Percentiles rank a stretch among this genome's conserved stretches.
Evolutionary conservation across 2,888 invertebrate genomes (phyloP).

Genomic region (Amphipyra berbera): DNA sequence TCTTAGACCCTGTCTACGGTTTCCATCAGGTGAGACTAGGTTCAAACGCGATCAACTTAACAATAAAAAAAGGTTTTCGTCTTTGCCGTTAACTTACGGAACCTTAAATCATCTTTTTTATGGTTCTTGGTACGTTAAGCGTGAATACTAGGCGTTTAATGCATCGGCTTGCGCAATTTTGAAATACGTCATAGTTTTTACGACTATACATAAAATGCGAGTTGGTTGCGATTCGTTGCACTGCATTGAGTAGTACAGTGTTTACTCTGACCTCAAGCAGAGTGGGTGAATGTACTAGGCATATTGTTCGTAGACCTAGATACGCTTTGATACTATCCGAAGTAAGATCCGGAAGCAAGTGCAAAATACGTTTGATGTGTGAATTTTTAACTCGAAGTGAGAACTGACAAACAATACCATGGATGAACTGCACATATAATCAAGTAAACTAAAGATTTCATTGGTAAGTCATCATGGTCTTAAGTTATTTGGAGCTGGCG

Average conservation of each 20-base stretch:
- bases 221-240: slow-evolving; percentile 28
- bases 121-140: too few relatives aligned
- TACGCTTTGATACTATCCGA: not conserved
- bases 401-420: too few relatives aligned
- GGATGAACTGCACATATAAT: too few relatives aligned
- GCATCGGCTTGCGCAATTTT: slow-evolving; percentile 28
- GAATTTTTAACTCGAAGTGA: not conserved
- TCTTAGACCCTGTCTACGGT: too few relatives aligned
- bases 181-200: slow-evolving; percentile 40
- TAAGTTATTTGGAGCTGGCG: too few relatives aligned
- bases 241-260: slow-evolving; percentile 9
- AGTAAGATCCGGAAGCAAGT: not conserved
- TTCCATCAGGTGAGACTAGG: too few relatives aligned
- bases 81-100: too few relatives aligned
- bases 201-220: slow-evolving; percentile 12
- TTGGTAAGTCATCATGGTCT: too few relatives aligned
- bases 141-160: slow-evolving; percentile 7
- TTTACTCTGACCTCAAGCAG: slow-evolving; percentile 26
- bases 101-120: too few relatives aligned
- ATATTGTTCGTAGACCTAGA: slow-evolving; percentile 13
- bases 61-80: too few relatives aligned
- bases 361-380: not conserved
- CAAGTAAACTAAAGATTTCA: too few relatives aligned
- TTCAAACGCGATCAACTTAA: too few relatives aligned
- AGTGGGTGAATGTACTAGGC: slow-evolving; percentile 32